Conservation (phyloP, 2,888 invertebrate genomes). For the Alloplasta piceator region DNA sequence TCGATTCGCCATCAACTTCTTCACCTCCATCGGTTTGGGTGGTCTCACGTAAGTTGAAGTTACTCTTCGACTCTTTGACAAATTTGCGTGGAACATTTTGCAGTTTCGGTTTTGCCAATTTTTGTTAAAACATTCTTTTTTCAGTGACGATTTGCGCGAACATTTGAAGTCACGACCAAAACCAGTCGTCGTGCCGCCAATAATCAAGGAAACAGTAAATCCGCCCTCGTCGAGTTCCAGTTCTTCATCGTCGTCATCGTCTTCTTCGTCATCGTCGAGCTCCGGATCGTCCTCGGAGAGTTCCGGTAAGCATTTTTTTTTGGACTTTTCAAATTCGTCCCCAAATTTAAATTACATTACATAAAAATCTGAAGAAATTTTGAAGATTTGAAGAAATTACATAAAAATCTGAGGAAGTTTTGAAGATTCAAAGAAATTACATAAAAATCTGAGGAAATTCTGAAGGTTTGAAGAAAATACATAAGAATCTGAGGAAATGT, state of each 20-base stretch:
- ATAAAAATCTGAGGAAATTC: too few species aligned
- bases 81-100: neutral
- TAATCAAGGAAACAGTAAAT: conserved; percentile 63
- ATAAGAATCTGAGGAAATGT: too few species aligned
- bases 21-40: conserved; percentile 88
- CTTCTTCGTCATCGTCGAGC: conserved; percentile 60
- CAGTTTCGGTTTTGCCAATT: neutral
- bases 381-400: too few species aligned
- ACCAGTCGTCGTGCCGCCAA: conserved; percentile 70
- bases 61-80: neutral
- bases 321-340: too few species aligned
- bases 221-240: conserved; percentile 75
- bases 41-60: conserved; percentile 90
- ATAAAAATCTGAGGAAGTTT: too few species aligned
- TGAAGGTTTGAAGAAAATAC: too few species aligned
- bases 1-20: conserved; percentile 92
- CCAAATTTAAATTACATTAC: neutral
- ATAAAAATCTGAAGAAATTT: too few species aligned
- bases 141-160: conserved; percentile 92
- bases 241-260: conserved; percentile 65
- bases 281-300: conserved; percentile 62
- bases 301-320: conserved; percentile 42
- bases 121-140: conserved; percentile 47
- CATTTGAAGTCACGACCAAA: conserved; percentile 93
- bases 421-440: too few species aligned